phyloP scores from a whole-genome alignment of 1,140 invertebrate species.

The Temnothorax nylanderi region DNA sequence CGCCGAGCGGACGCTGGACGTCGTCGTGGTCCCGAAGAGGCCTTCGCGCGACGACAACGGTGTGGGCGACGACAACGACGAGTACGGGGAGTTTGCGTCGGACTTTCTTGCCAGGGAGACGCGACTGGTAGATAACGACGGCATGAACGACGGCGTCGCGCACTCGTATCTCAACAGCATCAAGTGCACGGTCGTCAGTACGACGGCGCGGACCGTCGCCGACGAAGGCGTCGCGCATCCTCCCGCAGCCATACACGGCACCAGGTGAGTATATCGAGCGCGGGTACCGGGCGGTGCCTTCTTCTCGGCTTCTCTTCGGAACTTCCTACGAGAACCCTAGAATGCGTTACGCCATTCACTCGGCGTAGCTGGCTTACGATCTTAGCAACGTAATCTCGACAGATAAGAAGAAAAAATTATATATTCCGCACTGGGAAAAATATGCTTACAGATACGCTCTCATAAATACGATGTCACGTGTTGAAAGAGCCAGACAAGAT shows the following conservation, averaged over 20 bases:
- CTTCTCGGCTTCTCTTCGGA: conserved; percentile 31
- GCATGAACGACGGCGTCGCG: conserved; percentile 44
- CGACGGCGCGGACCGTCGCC: conserved; percentile 54
- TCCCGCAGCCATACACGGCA: conserved; percentile 46
- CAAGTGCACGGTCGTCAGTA: conserved; percentile 58
- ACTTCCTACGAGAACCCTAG: conserved; percentile 10
- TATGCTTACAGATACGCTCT: not conserved
- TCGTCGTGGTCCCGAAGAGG: not conserved
- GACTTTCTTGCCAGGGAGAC: conserved; percentile 45
- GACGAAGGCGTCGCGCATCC: conserved; percentile 50
- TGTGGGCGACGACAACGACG: conserved; percentile 15
- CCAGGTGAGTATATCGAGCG: conserved; percentile 62
- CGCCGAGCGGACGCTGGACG: conserved; percentile 23
- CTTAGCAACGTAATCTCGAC: conserved; percentile 1
- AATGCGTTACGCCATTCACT: conserved; percentile 10
- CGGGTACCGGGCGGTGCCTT: not conserved
- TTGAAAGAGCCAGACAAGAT: not conserved
- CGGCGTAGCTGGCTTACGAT: not conserved
- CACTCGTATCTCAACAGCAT: conserved; percentile 61
- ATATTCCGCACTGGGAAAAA: not conserved
- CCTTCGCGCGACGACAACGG: conserved; percentile 12
- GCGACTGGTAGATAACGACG: conserved; percentile 44
- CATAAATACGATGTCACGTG: not conserved
- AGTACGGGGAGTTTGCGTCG: conserved; percentile 58
- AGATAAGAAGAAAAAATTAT: not conserved